These are phyloP conservation scores for Philonicus albiceps DNA, from an alignment of 2,888 invertebrate genomes.

Conservation along the genomic window DNA sequence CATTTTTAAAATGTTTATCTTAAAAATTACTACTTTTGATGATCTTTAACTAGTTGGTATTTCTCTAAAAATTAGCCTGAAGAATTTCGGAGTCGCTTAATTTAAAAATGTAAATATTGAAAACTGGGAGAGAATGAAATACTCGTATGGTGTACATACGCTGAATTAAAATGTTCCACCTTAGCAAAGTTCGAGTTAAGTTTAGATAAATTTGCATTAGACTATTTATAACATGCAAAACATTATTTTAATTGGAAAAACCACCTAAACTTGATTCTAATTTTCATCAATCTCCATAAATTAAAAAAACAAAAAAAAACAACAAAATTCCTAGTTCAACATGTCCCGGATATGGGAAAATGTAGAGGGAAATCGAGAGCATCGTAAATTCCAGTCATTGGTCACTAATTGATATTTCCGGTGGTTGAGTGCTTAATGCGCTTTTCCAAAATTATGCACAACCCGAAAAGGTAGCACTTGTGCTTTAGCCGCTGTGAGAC, in stretches of 20 bases:
- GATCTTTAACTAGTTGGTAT: no score
- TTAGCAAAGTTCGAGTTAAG: no score
- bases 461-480: not conserved
- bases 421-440: not conserved
- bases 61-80: no score
- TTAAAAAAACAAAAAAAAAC: no score
- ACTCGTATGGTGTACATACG: no score
- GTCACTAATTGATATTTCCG: not conserved
- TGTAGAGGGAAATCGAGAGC: not conserved
- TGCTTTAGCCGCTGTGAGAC: not conserved
- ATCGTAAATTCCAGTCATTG: not conserved
- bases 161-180: no score
- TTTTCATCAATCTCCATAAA: not conserved
- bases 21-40: no score
- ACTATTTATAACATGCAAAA: not conserved
- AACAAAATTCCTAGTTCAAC: not conserved
- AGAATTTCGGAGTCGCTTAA: no score
- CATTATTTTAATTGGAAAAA: not conserved
- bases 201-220: no score
- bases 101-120: no score
- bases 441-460: not conserved
- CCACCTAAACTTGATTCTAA: not conserved
- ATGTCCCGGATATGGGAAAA: not conserved
- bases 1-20: no score
- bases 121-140: no score